phyloP scores from a whole-genome alignment of 2,797 vertebrate species.

The Ceryle rudis region DNA sequence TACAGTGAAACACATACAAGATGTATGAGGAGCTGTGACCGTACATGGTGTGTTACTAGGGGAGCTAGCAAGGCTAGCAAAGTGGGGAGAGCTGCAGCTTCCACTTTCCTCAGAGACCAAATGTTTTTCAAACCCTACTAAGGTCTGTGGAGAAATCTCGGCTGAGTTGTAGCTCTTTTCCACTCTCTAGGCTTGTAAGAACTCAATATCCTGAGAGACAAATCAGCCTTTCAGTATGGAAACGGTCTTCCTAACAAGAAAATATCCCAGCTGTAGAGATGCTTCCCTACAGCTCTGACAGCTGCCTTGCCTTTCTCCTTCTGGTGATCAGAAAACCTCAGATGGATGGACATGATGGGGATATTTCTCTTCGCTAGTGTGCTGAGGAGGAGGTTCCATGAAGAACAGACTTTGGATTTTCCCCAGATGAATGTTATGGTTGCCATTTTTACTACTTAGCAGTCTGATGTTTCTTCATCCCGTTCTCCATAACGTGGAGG shows the following conservation, averaged over 20 bases:
- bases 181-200: background rate
- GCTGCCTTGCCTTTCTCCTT: background rate
- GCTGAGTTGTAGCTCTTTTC: background rate
- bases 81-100: background rate
- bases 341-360: background rate
- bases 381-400: background rate
- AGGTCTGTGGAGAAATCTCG: conserved; percentile 3
- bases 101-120: background rate
- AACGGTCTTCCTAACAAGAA: background rate
- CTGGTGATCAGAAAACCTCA: background rate
- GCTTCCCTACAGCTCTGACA: background rate
- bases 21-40: background rate
- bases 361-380: background rate
- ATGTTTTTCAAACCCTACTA: background rate
- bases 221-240: background rate
- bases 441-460: background rate
- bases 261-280: background rate
- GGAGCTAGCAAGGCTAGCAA: background rate
- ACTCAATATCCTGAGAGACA: background rate
- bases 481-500: background rate
- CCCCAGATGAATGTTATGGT: background rate
- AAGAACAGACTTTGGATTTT: background rate
- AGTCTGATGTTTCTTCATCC: background rate
- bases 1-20: background rate
- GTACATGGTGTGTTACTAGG: background rate